Percentiles rank a stretch among this genome's conserved stretches.
These are phyloP conservation scores for Zoanthus sociatus DNA, from an alignment of 92 coral and sea anemone species.

Conservation along the genomic window DNA sequence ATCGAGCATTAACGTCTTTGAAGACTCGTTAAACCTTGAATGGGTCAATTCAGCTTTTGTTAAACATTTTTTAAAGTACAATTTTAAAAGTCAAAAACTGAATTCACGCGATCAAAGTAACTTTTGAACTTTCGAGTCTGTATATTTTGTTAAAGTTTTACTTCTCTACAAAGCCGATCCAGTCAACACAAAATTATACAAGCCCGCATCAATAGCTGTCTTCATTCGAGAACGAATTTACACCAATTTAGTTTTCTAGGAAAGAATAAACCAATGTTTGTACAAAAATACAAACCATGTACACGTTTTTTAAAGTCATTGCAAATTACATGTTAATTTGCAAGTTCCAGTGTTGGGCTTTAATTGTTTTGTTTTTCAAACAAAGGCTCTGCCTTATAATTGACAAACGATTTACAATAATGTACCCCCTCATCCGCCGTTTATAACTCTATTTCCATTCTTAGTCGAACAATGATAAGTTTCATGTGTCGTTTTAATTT, in stretches of 20 bases:
- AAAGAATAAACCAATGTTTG: background rate
- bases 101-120: too few species aligned
- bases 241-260: background rate
- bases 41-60: too few species aligned
- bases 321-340: conserved; percentile 1
- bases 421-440: background rate
- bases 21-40: too few species aligned
- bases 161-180: too few species aligned
- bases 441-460: background rate
- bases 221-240: too few species aligned
- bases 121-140: too few species aligned
- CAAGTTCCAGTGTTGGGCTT: background rate
- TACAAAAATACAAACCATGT: background rate
- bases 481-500: background rate
- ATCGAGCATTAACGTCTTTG: too few species aligned
- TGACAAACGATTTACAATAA: conserved; percentile 40
- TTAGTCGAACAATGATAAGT: background rate
- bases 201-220: too few species aligned
- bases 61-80: too few species aligned
- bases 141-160: too few species aligned
- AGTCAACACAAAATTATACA: too few species aligned
- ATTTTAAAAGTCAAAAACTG: too few species aligned
- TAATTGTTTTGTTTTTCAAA: conserved; percentile 20
- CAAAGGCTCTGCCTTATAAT: background rate
- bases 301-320: background rate